Evolutionary conservation across 2,113 vertebrate genomes (phyloP).

Genomic region (Circaetus cinerascens): DNA sequence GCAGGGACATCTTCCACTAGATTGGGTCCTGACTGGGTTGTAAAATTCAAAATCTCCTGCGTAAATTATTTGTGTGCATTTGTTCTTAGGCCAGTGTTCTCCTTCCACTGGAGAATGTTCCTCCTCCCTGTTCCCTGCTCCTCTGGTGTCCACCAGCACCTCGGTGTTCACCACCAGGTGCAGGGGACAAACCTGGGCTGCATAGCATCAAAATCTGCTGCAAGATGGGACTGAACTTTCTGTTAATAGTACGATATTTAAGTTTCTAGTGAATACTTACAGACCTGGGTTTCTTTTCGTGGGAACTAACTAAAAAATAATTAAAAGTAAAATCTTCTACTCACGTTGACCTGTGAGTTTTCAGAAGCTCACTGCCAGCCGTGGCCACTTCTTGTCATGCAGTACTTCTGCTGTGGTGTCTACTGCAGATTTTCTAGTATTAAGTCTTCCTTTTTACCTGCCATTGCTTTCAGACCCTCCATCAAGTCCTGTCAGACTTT

Average conservation of each 20-base stretch:
- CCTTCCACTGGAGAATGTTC: neutral
- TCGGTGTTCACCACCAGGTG: fast-evolving
- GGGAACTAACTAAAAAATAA: neutral
- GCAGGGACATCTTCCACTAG: neutral
- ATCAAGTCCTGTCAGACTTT: neutral
- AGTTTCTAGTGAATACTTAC: neutral
- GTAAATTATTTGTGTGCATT: neutral
- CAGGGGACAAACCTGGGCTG: neutral
- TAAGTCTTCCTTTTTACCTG: neutral
- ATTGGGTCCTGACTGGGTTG: neutral
- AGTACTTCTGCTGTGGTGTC: neutral
- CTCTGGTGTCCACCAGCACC: neutral
- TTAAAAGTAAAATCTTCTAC: neutral
- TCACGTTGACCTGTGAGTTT: neutral
- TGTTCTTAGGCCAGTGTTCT: neutral
- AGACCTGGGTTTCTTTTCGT: neutral
- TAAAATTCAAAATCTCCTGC: neutral
- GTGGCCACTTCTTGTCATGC: neutral
- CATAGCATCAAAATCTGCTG: fast-evolving
- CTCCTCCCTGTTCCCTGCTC: neutral
- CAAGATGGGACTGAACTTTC: neutral
- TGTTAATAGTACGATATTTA: neutral
- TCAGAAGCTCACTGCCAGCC: fast-evolving
- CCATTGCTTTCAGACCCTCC: neutral
- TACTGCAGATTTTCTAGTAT: neutral